These are phyloP conservation scores for Tenebrio molitor DNA, from an alignment of 1,140 invertebrate genomes.

Conservation along the genomic window DNA sequence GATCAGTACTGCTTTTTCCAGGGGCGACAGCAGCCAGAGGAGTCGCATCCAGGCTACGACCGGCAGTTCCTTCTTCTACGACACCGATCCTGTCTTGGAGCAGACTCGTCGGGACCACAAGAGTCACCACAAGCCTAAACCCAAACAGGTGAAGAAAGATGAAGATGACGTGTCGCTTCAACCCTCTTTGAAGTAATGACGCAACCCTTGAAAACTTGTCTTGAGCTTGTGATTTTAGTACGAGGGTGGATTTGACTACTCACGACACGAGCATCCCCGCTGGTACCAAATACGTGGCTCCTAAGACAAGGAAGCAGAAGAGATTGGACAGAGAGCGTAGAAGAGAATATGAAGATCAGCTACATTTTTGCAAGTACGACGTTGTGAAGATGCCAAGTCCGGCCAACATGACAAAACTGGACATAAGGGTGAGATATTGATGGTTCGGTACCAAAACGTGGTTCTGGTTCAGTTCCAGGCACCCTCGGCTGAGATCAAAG, in stretches of 20 bases:
- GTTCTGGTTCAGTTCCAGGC: slow-evolving; percentile 53
- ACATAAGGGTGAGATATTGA: slow-evolving; percentile 39
- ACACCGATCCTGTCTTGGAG: slow-evolving; percentile 51
- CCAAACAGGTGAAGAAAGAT: not conserved
- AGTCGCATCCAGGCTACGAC: no score
- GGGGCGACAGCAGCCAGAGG: not conserved
- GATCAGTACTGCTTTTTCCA: not conserved
- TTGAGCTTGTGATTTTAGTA: slow-evolving; percentile 44
- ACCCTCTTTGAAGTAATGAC: slow-evolving; percentile 53
- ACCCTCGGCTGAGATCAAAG: slow-evolving; percentile 58
- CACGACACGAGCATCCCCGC: slow-evolving; percentile 31
- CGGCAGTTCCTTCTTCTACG: not conserved
- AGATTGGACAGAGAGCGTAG: slow-evolving; percentile 45
- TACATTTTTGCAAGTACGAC: slow-evolving; percentile 53
- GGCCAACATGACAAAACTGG: slow-evolving; percentile 45
- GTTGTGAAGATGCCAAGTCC: slow-evolving; percentile 46
- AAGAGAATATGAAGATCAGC: slow-evolving; percentile 47
- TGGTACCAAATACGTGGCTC: slow-evolving; percentile 51
- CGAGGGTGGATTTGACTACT: slow-evolving; percentile 49
- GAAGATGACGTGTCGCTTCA: slow-evolving; percentile 49
- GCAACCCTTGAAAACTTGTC: not conserved
- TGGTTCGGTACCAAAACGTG: not conserved
- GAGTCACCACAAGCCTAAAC: slow-evolving; percentile 30
- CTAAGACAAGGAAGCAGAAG: slow-evolving; percentile 50
- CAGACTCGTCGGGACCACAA: slow-evolving; percentile 41